phyloP scores from a whole-genome alignment of 2,113 vertebrate genomes.

The Taurulus bubalis region DNA sequence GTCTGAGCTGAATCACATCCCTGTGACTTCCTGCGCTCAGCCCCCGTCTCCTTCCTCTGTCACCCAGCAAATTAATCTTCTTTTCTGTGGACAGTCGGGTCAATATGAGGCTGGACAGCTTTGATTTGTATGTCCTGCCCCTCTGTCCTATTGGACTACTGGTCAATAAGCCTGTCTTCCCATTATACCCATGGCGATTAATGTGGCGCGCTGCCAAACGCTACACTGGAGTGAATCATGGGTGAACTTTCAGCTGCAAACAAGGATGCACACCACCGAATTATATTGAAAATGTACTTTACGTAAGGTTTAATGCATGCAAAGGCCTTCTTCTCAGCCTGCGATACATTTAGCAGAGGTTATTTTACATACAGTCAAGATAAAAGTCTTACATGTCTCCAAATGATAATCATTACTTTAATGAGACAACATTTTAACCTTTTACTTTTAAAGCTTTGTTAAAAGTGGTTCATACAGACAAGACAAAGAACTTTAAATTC shows the following conservation, averaged over 20 bases:
- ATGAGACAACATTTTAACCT: neutral
- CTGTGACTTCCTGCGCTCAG: conserved; percentile 34
- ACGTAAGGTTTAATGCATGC: neutral
- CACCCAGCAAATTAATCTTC: conserved; percentile 68
- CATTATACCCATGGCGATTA: conserved; percentile 65
- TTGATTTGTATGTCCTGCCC: conserved; percentile 78
- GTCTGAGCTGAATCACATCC: conserved; percentile 44
- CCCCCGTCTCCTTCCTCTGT: conserved; percentile 26
- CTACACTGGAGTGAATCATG: conserved; percentile 48
- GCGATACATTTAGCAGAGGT: neutral
- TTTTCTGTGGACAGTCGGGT: conserved; percentile 64
- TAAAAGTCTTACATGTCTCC: neutral
- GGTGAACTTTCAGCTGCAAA: conserved; percentile 15
- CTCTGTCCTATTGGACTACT: conserved; percentile 63
- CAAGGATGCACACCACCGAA: neutral
- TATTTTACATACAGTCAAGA: neutral
- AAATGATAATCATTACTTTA: neutral
- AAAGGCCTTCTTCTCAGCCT: neutral
- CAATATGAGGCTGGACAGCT: conserved; percentile 70
- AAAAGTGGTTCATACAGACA: neutral
- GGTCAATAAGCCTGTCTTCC: conserved; percentile 78
- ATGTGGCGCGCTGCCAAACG: conserved; percentile 63
- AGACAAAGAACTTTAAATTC: neutral
- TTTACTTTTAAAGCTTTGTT: neutral
- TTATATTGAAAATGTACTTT: neutral